Evolutionary conservation across 1,140 invertebrate species (phyloP), one percentile per base, ranked within the genome.

Genomic region (Lanistes nyassanus): DNA sequence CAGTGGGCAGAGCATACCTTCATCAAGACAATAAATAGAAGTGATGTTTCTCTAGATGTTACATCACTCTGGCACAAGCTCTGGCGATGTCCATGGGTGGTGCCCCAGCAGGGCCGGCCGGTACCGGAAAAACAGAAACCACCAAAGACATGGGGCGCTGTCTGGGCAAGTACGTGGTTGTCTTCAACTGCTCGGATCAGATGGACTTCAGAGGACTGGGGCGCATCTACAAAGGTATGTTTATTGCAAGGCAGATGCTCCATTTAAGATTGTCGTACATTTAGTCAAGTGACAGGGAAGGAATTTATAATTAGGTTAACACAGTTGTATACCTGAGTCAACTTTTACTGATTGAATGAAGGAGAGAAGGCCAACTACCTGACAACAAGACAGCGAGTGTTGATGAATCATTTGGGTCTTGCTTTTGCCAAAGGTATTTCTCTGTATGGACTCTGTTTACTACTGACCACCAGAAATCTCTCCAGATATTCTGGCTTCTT

Each of bases 141-240:
- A 96, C 97, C 0, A 98, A 99, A 90, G 97, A 98, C 83, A 98
- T 99, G 97, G 97, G 97, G 3, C 97, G 98, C 90, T 98, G 97
- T 16, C 90, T 99, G 4, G 97, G 96, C 16, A 98, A 98, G 90
- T 98, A 98, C 88, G 97, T 98, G 4, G 97, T 99, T 1, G 97
- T 99, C 0, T 98, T 98, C 89, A 99, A 99, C 90, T 99, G 97
- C 85, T 98, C 97, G 3, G 97, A 99, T 91, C 97, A 98, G 91
- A 98, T 99, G 97, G 97, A 99, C 89, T 98, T 97, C 87, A 92
- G 96, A 91, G 95, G 93, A 36, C 90, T 97, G 1, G 96, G 96
- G 0, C 92, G 96, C 76, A 97, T 97, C 81, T 97, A 95, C 87
- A 97, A 95, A 92, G 93, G 92, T 92, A 78, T 72, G 80, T 69